Evolutionary conservation across 2,113 vertebrate species (phyloP).

Genomic region (Colossoma macropomum): DNA sequence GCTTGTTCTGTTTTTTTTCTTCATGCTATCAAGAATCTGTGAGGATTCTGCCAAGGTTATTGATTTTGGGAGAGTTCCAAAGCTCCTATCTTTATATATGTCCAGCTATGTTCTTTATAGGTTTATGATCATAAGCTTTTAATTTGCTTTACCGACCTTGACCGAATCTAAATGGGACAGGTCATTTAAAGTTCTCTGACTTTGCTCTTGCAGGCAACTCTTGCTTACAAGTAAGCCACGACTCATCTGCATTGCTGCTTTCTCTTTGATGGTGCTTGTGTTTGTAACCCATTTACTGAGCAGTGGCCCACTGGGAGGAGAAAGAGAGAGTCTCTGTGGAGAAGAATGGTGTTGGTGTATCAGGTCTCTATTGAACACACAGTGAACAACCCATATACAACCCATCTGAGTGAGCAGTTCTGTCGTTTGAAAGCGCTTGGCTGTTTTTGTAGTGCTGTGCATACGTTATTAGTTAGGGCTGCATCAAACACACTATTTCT

Average conservation of each 20-base stretch:
- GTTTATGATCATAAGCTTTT: not conserved
- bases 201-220: not conserved
- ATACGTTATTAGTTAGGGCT: too few relatives aligned
- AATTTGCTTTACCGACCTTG: not conserved
- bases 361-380: conserved; percentile 13
- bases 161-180: not conserved
- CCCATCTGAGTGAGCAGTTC: conserved; percentile 16
- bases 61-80: too few relatives aligned
- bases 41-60: too few relatives aligned
- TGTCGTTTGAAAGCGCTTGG: not conserved
- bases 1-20: too few relatives aligned
- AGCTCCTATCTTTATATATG: too few relatives aligned
- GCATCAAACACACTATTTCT: too few relatives aligned
- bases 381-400: conserved; percentile 11
- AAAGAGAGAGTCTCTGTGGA: not conserved
- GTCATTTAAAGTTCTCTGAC: not conserved
- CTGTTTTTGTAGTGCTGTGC: too few relatives aligned
- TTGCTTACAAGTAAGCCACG: not conserved
- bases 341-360: conserved; percentile 47
- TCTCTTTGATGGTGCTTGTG: conserved; percentile 29
- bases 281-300: conserved; percentile 50
- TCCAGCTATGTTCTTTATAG: too few relatives aligned
- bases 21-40: too few relatives aligned
- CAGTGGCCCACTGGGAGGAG: not conserved
- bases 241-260: not conserved